A percentile compares a stretch with the other conserved stretches of the same genome.
These are phyloP conservation scores for Entomobrya multifasciata DNA, from an alignment of 2,888 invertebrate genomes.

Conservation along the genomic window DNA sequence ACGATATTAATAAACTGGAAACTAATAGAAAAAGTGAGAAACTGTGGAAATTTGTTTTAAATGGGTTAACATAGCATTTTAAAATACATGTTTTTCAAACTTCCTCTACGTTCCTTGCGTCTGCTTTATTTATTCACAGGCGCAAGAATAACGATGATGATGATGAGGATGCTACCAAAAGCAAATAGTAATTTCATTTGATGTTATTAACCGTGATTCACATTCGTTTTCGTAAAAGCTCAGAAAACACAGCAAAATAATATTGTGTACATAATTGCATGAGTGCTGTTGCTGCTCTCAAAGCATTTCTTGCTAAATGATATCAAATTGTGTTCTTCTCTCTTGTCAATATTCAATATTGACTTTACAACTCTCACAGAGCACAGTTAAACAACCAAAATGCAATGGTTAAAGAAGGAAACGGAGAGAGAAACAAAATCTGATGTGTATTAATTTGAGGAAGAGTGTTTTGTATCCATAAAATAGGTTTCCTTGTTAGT, in stretches of 20 bases:
- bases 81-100: neutral
- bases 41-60: too few relatives aligned
- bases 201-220: slow-evolving; percentile 13
- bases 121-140: neutral
- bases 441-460: too few relatives aligned
- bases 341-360: slow-evolving; percentile 77
- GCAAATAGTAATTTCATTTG: slow-evolving; percentile 43
- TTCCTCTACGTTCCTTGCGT: neutral
- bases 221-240: slow-evolving; percentile 48
- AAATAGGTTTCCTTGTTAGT: too few relatives aligned
- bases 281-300: too few relatives aligned
- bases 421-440: neutral
- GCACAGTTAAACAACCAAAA: neutral
- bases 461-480: too few relatives aligned
- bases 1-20: neutral
- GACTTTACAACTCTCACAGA: slow-evolving; percentile 72
- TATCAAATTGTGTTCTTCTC: slow-evolving; percentile 60
- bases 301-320: slow-evolving; percentile 31
- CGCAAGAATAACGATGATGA: too few relatives aligned
- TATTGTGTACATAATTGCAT: slow-evolving; percentile 25
- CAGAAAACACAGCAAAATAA: slow-evolving; percentile 21
- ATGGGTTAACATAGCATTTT: neutral
- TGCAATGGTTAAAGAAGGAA: neutral
- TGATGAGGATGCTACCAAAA: neutral
- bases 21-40: too few relatives aligned